phyloP scores from a whole-genome alignment of 2,888 invertebrate genomes.

The Clistopyga incitator region DNA sequence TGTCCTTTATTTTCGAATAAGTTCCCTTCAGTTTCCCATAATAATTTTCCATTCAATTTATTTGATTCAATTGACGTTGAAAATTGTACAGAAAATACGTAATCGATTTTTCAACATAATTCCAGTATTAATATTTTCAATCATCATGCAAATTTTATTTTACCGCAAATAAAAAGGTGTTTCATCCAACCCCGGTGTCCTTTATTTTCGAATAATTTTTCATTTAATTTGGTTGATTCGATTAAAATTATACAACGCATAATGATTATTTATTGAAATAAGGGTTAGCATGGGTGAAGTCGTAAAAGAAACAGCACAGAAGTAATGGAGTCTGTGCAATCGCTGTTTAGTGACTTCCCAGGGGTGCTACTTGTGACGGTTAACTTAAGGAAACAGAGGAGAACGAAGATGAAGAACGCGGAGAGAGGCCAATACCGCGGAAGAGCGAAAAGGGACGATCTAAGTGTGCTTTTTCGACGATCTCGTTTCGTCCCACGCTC shows the following conservation, averaged over 20 bases:
- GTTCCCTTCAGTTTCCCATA: too few species aligned
- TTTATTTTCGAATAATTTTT: too few species aligned
- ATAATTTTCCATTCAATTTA: too few species aligned
- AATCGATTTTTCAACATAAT: too few species aligned
- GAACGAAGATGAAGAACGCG: slow-evolving; percentile 3
- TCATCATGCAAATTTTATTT: too few species aligned
- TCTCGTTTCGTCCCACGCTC: slow-evolving; percentile 33
- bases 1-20: too few species aligned
- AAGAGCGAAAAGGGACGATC: neutral
- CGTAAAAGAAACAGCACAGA: neutral
- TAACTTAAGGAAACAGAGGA: neutral
- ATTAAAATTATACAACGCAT: neutral
- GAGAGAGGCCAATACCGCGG: neutral
- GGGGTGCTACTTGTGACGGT: neutral
- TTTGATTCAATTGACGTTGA: too few species aligned
- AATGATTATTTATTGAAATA: neutral
- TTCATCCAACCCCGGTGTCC: too few species aligned
- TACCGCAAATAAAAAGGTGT: too few species aligned
- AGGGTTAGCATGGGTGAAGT: neutral
- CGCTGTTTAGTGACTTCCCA: neutral
- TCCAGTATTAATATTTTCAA: too few species aligned
- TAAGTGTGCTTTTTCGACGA: slow-evolving; percentile 25
- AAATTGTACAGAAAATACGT: too few species aligned
- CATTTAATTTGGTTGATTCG: too few species aligned
- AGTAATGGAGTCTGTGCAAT: neutral